Conservation (phyloP, 2,888 invertebrate species). For the Hedya salicella region DNA sequence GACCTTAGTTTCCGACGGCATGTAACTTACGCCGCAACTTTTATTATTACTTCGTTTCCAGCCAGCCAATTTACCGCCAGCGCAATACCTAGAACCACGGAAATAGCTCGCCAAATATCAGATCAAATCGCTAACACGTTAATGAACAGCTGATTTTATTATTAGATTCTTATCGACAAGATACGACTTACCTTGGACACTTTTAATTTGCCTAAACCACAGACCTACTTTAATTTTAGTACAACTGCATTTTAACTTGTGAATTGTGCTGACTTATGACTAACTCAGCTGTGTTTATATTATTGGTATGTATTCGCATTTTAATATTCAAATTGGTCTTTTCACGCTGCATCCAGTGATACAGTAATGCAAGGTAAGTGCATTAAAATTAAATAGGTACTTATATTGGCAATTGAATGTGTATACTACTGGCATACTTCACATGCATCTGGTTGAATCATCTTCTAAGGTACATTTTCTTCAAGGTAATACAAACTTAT, state of each 20-base stretch:
- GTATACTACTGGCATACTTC: too few relatives aligned
- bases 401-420: neutral
- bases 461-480: too few relatives aligned
- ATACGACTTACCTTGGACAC: neutral
- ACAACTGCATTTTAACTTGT: conserved; percentile 8
- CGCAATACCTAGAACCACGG: neutral
- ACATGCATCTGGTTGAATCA: neutral
- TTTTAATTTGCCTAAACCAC: neutral
- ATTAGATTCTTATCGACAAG: neutral
- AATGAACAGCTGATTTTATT: conserved; percentile 3
- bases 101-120: neutral
- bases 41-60: neutral
- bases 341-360: conserved; percentile 44
- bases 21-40: too few relatives aligned
- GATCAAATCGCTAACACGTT: neutral
- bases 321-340: conserved; percentile 29
- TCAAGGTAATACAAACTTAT: too few relatives aligned
- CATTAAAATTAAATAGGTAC: neutral
- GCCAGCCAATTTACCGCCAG: neutral
- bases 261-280: conserved; percentile 21
- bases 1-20: too few relatives aligned
- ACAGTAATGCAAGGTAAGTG: conserved; percentile 44
- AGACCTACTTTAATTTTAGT: conserved; percentile 2
- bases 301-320: neutral
- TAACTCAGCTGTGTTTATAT: conserved; percentile 1